A percentile compares a stretch with the other conserved stretches of the same genome.
Evolutionary conservation across 2,797 vertebrate species (phyloP).

Genomic region (Australoheros facetus): DNA sequence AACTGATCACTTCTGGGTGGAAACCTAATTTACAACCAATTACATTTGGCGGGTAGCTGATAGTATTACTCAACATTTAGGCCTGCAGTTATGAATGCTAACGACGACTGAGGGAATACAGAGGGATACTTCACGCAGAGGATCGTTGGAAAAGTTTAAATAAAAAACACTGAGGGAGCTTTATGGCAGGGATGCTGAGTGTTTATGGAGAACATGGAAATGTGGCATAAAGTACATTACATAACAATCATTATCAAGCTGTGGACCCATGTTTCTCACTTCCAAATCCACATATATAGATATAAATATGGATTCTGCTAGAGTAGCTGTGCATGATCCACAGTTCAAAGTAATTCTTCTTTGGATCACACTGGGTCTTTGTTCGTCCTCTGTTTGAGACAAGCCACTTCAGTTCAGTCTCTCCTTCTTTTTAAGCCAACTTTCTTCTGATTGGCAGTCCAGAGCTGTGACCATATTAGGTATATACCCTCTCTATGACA

Average conservation of each 20-base stretch:
- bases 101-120: neutral
- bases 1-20: conserved; percentile 29
- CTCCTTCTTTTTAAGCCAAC: no score
- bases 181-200: neutral
- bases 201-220: neutral
- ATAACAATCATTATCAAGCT: no score
- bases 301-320: neutral
- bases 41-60: conserved; percentile 27
- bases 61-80: conserved; percentile 13
- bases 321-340: neutral
- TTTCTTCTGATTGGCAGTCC: no score
- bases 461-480: no score
- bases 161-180: neutral
- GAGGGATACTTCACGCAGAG: conserved; percentile 5
- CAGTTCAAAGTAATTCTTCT: neutral
- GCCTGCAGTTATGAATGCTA: conserved; percentile 13
- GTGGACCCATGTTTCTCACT: neutral
- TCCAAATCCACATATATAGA: neutral
- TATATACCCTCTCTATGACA: no score
- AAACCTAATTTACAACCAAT: conserved; percentile 40
- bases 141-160: neutral
- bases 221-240: neutral
- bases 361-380: neutral
- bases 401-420: neutral
- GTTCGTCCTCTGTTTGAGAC: neutral